These are phyloP conservation scores for Drosophila rhopaloa DNA, from an alignment of 1,140 invertebrate species.

Conservation along the genomic window DNA sequence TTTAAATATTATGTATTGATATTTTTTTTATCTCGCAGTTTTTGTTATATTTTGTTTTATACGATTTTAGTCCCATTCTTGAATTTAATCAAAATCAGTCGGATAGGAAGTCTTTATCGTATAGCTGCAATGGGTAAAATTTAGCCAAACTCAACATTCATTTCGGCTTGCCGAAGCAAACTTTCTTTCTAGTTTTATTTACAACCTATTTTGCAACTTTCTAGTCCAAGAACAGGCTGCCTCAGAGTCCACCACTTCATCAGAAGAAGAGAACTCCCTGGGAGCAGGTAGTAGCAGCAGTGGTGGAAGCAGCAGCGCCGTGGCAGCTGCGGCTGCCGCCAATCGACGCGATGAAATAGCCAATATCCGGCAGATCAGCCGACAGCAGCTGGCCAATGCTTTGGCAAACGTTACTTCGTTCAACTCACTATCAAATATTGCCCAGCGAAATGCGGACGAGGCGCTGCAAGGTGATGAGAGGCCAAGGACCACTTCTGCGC, in stretches of 20 bases:
- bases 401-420: constrained; percentile 71
- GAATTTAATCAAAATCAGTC: too few species aligned
- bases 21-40: too few species aligned
- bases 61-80: too few species aligned
- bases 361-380: constrained; percentile 80
- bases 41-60: too few species aligned
- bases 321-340: constrained; percentile 50
- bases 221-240: constrained; percentile 77
- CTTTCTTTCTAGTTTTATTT: not conserved
- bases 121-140: too few species aligned
- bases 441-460: constrained; percentile 72
- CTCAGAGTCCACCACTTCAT: constrained; percentile 78
- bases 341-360: constrained; percentile 64
- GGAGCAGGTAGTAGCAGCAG: constrained; percentile 78
- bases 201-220: not conserved
- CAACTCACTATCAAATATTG: constrained; percentile 80
- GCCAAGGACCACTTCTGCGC: constrained; percentile 28
- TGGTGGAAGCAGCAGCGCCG: constrained; percentile 58
- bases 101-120: too few species aligned
- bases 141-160: too few species aligned
- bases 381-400: constrained; percentile 77
- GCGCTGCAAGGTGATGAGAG: constrained; percentile 49
- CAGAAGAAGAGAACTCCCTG: constrained; percentile 80
- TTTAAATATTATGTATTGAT: too few species aligned
- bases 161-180: too few species aligned